Base-by-base conservation (phyloP, 2,797 vertebrate genomes). In the Pogonophryne albipinna region DNA sequence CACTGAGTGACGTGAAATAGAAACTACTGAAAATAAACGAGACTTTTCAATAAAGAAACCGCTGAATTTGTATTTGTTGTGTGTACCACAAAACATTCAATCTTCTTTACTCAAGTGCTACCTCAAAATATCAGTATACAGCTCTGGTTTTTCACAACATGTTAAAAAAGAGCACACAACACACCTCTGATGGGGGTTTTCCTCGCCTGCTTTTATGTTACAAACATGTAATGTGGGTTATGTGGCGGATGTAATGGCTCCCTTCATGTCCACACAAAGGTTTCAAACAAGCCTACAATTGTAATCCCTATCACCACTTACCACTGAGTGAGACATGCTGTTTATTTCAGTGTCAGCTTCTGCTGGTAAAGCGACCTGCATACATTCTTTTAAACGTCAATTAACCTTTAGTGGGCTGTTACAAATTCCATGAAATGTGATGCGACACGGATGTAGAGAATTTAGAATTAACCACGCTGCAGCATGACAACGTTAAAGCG, bases 201-300 rank as follows among this genome's bases (percentile, higher is more conserved):
- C 47, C n/a, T 65, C 4, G 4, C 23, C 23, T 23, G 44, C 49
- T 69, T 74, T 66, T 12, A 57, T 67, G 61, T 74, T 14, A 27
- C 57, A 74, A 45, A 13, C 17, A 17, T 70, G 62, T 76, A 6
- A 69, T 69, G 73, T 75, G 74, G 77, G 13, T 10, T n/a, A 7
- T 71, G 66, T 14, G 73, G 80, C 23, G 53, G 63, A 1, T 44
- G 60, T 65, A 72, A 77, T 34, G 47, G 69, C 74, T 55, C 15
- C 55, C 50, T 73, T 66, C 44, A 56, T 66, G 49, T 79, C 64
- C 59, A 59, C 51, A 73, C 46, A 82, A 69, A 78, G 61, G 59
- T 71, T 82, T 84, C 51, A 66, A 77, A 77, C 49, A 85, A 79
- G 42, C 51, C 71, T 66, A 59, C 71, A 80, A 59, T 55, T 69